Evolutionary conservation across 2,113 vertebrate genomes (phyloP), one percentile per base, ranked within the genome.

Genomic region (Zosterops borbonicus): DNA sequence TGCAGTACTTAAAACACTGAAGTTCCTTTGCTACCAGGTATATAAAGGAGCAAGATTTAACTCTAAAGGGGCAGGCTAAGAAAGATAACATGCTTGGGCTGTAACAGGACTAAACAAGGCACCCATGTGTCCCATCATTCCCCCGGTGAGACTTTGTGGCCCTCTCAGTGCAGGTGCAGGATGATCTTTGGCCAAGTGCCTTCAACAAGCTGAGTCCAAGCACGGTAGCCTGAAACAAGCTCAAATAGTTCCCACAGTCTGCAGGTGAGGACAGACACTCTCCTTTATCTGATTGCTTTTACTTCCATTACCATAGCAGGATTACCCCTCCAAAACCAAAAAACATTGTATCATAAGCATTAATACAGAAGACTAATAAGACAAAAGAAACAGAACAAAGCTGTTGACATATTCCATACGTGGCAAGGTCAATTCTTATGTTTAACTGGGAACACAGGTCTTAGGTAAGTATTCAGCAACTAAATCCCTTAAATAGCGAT

Each of bases 141-240:
- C 33, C 42, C 22, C 0, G 0, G 22, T 0, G 0, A 88, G 53
- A 41, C 46, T 90, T 39, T 5, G 3, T 4, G 19, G 24, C 52
- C 89, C 82, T 64, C 80, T 47, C 22, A 75, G 44, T 0, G 0
- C 92, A 87, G 47, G 89, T 67, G 49, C 56, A 76, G 81, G 53
- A 53, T 11, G 15, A 3, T 31, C 89, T 83, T 70, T 81, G 80
- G 94, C 83, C 74, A 87, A 85, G 67, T 5, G 21, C 83, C 84
- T 76, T 73, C 14, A 14, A 73, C 74, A 92, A 91, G 81, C 49
- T 2, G 25, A 89, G 55, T 75, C 79, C 39, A 78, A 88, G 68
- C 49, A 41, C 29, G 7, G 3, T 3, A 59, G 56, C 79, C 86
- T 70, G 60, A 70, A 82, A 73, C 39, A 81, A 35, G 22, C 47